Evolutionary conservation across 2,113 vertebrate genomes (phyloP).

Genomic region (Nibea albiflora): DNA sequence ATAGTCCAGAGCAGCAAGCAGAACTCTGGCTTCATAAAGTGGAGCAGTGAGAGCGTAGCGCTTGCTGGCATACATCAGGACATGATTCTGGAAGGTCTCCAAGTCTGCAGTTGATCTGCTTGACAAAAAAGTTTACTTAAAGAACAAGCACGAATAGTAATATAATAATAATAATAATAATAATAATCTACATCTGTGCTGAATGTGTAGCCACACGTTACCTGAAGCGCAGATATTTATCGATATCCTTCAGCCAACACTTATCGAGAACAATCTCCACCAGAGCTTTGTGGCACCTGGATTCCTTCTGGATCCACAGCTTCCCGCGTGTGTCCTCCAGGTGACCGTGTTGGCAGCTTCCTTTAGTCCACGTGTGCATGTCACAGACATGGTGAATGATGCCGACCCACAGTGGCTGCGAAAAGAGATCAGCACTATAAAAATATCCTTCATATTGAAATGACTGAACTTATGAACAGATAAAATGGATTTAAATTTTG

Average conservation of each 20-base stretch:
- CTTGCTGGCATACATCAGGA: constrained; percentile 13
- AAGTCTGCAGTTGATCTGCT: constrained; percentile 1
- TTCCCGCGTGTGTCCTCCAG: neutral
- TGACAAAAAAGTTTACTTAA: neutral
- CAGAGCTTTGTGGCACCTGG: neutral
- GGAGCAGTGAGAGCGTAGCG: neutral
- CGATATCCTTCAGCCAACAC: no score
- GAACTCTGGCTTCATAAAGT: neutral
- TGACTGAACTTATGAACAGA: no score
- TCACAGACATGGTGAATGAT: neutral
- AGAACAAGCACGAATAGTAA: neutral
- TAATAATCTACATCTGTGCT: no score
- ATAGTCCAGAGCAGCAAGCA: constrained; percentile 9
- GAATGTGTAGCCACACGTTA: no score
- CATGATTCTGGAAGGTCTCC: constrained; percentile 3
- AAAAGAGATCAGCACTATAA: neutral
- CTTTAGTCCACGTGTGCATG: neutral
- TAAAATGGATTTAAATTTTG: no score
- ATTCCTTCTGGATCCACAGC: neutral
- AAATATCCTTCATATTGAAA: neutral
- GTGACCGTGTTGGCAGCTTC: neutral
- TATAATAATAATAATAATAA: no score
- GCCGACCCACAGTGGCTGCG: neutral
- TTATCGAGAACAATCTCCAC: no score
- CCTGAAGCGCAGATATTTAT: no score